Conservation (phyloP, 2,888 invertebrate genomes). For the Sisyra terminalis region DNA sequence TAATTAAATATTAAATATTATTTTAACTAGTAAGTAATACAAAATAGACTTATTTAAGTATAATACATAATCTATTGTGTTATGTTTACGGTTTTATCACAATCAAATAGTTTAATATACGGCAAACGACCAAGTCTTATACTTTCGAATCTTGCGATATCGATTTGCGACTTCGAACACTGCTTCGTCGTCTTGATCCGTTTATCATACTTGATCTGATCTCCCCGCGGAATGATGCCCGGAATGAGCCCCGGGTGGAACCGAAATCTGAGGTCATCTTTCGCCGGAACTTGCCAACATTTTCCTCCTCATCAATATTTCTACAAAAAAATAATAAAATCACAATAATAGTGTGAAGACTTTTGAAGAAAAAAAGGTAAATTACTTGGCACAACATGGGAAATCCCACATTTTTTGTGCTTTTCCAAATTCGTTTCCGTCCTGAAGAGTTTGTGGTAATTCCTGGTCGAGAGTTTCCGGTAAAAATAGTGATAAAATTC, state of each 20-base stretch:
- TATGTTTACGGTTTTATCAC: too few species aligned
- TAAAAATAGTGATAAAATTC: slow-evolving; percentile 56
- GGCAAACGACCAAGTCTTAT: too few species aligned
- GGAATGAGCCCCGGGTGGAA: slow-evolving; percentile 32
- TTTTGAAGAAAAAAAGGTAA: background rate
- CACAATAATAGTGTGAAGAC: background rate
- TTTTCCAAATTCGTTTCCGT: slow-evolving; percentile 72
- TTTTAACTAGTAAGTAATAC: too few species aligned
- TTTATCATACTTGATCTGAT: slow-evolving; percentile 40
- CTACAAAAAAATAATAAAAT: slow-evolving; percentile 2
- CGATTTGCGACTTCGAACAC: slow-evolving; percentile 31
- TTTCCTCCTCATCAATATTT: slow-evolving; percentile 1
- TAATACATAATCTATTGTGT: too few species aligned
- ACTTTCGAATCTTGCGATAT: slow-evolving; percentile 2
- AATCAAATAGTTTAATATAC: too few species aligned
- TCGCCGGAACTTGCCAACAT: background rate
- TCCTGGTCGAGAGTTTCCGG: slow-evolving; percentile 78
- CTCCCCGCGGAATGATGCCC: slow-evolving; percentile 46
- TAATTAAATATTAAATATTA: too few species aligned
- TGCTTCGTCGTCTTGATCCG: slow-evolving; percentile 20
- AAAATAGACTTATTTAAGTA: too few species aligned
- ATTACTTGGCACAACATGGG: slow-evolving; percentile 52
- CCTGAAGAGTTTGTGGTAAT: slow-evolving; percentile 69
- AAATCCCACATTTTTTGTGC: slow-evolving; percentile 69
- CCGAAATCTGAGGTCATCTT: slow-evolving; percentile 13